A percentile compares a stretch with the other conserved stretches of the same genome.
Conservation (phyloP, 2,888 invertebrate species). For the Hipparchia sbordonii region DNA sequence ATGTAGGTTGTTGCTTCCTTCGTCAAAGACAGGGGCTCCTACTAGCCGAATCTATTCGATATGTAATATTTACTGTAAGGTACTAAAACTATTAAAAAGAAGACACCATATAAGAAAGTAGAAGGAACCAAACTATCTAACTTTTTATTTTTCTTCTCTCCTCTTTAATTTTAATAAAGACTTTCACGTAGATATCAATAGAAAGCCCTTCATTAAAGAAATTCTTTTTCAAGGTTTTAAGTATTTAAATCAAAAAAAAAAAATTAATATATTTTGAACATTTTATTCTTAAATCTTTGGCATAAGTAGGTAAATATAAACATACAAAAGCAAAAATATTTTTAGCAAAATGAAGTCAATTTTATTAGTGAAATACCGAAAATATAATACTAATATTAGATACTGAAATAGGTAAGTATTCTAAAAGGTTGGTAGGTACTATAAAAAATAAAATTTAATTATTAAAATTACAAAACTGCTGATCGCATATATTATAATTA, state of each 20-base stretch:
- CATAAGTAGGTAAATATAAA: conserved; percentile 21
- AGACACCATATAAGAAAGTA: too few relatives aligned
- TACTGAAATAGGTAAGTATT: neutral
- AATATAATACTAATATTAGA: neutral
- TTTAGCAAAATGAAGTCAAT: neutral
- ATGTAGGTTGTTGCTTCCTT: too few relatives aligned
- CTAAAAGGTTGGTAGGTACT: neutral
- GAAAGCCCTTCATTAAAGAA: neutral
- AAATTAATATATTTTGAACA: neutral
- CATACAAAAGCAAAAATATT: conserved; percentile 22
- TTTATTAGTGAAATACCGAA: neutral
- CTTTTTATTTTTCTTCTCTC: too few relatives aligned
- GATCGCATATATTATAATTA: neutral
- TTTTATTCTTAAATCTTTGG: conserved; percentile 39
- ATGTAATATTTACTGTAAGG: too few relatives aligned
- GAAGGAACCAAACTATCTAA: too few relatives aligned
- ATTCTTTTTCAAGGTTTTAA: neutral
- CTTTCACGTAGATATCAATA: too few relatives aligned
- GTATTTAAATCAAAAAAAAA: conserved; percentile 1
- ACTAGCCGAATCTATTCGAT: too few relatives aligned
- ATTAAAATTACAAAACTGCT: neutral
- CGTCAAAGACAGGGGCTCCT: too few relatives aligned
- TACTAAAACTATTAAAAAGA: too few relatives aligned
- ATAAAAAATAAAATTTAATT: neutral
- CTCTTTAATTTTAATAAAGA: too few relatives aligned